A percentile compares a stretch with the other conserved stretches of the same genome.
Conservation (phyloP, 2,113 vertebrate species). For the Pimephales promelas region DNA sequence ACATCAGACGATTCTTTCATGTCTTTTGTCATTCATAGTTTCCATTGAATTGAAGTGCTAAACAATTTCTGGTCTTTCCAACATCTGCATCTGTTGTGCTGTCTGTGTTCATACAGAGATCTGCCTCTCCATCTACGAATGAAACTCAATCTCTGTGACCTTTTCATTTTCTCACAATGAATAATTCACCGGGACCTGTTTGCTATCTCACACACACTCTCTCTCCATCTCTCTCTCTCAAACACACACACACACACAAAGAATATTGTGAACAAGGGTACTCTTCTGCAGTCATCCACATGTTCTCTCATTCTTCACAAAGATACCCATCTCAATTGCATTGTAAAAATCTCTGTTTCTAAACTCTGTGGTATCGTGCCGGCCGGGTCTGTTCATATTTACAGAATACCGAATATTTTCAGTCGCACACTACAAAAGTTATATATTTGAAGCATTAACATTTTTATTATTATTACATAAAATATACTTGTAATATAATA, state of each 20-base stretch:
- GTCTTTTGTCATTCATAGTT: not conserved
- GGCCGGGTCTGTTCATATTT: no score
- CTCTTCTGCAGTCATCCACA: not conserved
- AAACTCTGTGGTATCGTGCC: not conserved
- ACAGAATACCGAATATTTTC: not conserved
- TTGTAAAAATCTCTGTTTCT: not conserved
- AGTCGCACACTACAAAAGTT: not conserved
- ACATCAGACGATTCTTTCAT: not conserved
- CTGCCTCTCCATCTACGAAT: slow-evolving; percentile 38
- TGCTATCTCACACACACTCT: slow-evolving; percentile 24
- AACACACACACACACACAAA: slow-evolving; percentile 15
- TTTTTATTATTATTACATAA: no score
- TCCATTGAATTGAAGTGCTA: not conserved
- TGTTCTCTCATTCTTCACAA: slow-evolving; percentile 1
- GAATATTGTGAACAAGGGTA: not conserved
- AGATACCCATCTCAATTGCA: not conserved
- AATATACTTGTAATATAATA: no score
- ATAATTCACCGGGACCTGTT: slow-evolving; percentile 71
- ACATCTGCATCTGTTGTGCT: slow-evolving; percentile 3
- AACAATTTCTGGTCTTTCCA: not conserved
- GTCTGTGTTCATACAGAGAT: slow-evolving; percentile 19
- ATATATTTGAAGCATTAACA: no score
- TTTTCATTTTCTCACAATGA: slow-evolving; percentile 72
- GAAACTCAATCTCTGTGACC: slow-evolving; percentile 55
- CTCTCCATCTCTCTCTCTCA: not conserved